Base-by-base conservation (phyloP, 1,140 invertebrate genomes). In the Temnothorax curvispinosus region DNA sequence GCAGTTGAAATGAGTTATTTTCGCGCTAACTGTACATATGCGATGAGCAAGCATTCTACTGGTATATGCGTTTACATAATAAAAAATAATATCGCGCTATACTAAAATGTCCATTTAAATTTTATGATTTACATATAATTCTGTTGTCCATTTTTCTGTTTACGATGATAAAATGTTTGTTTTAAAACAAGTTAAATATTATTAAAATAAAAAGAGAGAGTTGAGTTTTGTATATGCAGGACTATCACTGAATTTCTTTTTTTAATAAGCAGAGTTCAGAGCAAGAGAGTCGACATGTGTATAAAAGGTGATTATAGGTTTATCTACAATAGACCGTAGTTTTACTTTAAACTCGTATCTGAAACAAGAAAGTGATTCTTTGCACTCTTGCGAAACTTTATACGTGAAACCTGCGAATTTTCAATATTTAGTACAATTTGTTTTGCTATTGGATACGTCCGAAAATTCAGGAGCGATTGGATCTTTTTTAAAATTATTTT, bases 111-210 rank as follows among this genome's bases (percentile, higher is more conserved):
- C 13, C 41, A 41, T 41, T 80, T 69, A 41, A 81, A 81, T 69
- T 67, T 38, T 52, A 69, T n/a, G 35, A 21, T 81, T 54, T 54
- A n/a, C 35, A 81, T 4, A 69, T 69, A 47, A 69, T 50, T 74
- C n/a, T 27, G 2, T 69, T 13, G n/a, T n/a, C 8, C 11, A 9
- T 74, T 74, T 69, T 71, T 7, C 7, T 50, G 13, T 82, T n/a
- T 5, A 7, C 27, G 1, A 62, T 75, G 47, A 74, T 74, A 74
- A 38, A 75, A 56, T 32, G 8, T 44, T 72, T 67, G 11, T 69
- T 69, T 80, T 81, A 11, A 54, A 58, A 11, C 38, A 67, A 71
- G 9, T 71, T 71, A 35, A 81, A 81, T 69, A 56, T 38, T 69
- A 56, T 38, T 80, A 69, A 41, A 54, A 69, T 69, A 81, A 54